These are phyloP conservation scores for Ophioninae sp. DNA, from an alignment of 2,888 invertebrate genomes.

Conservation along the genomic window DNA sequence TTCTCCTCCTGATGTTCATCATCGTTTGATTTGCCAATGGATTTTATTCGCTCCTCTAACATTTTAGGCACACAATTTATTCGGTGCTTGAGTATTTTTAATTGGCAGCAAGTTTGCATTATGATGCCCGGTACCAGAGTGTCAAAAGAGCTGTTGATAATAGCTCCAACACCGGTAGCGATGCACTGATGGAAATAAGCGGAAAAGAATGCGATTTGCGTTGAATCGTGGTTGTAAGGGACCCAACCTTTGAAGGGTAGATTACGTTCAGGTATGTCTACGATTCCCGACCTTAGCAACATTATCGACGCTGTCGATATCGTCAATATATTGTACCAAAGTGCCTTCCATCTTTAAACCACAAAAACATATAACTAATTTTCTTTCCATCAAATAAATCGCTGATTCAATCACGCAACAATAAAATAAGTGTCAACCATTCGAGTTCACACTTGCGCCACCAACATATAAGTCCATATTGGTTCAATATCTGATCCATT, in stretches of 20 bases:
- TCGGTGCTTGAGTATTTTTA: slow-evolving; percentile 72
- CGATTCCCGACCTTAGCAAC: slow-evolving; percentile 47
- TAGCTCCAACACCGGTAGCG: slow-evolving; percentile 41
- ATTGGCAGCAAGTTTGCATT: slow-evolving; percentile 67
- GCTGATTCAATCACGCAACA: neutral
- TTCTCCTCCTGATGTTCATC: neutral
- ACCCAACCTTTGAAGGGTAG: slow-evolving; percentile 65
- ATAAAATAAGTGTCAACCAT: neutral
- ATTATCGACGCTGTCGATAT: slow-evolving; percentile 32
- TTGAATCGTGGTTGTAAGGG: slow-evolving; percentile 59
- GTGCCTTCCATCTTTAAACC: slow-evolving; percentile 30
- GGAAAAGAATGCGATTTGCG: slow-evolving; percentile 29
- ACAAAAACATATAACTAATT: neutral
- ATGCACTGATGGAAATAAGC: slow-evolving; percentile 60
- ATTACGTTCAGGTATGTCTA: slow-evolving; percentile 42
- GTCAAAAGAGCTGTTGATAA: slow-evolving; percentile 69
- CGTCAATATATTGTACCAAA: slow-evolving; percentile 47
- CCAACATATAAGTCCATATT: no score
- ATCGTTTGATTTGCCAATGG: neutral
- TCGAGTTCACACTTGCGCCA: neutral
- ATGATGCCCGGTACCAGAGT: slow-evolving; percentile 69
- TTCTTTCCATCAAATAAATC: neutral
- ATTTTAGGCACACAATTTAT: slow-evolving; percentile 42
- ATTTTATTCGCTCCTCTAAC: slow-evolving; percentile 42
- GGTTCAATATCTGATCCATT: no score